phyloP scores from a whole-genome alignment of 2,888 invertebrate species.

The Dicranocentrus wangi region DNA sequence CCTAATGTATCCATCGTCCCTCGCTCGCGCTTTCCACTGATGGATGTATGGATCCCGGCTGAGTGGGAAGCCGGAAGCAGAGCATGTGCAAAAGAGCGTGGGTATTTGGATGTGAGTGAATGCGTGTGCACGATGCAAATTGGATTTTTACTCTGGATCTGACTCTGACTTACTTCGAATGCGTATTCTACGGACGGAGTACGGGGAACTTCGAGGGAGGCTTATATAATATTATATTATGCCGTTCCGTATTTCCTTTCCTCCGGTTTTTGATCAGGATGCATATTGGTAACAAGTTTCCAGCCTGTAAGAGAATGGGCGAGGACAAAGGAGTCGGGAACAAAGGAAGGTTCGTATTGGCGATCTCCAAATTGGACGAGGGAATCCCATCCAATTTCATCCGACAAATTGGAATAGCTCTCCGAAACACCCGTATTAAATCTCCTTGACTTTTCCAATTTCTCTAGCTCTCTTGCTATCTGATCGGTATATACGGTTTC shows the following conservation, averaged over 20 bases:
- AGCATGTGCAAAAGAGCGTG: slow-evolving; percentile 49
- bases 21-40: background rate
- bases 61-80: slow-evolving; percentile 50
- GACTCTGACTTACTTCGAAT: no score
- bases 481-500: no score
- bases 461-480: no score
- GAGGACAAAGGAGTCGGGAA: slow-evolving; percentile 57
- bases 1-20: slow-evolving; percentile 23
- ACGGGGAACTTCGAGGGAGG: no score
- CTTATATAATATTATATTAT: background rate
- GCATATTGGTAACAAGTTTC: slow-evolving; percentile 26
- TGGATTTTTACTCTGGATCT: slow-evolving; percentile 48
- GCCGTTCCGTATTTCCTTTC: slow-evolving; percentile 5
- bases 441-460: slow-evolving; percentile 44
- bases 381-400: slow-evolving; percentile 64
- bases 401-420: slow-evolving; percentile 63
- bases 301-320: slow-evolving; percentile 45
- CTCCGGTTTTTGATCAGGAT: slow-evolving; percentile 32
- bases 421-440: slow-evolving; percentile 58
- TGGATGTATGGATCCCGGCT: background rate
- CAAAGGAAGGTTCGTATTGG: slow-evolving; percentile 59
- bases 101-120: background rate
- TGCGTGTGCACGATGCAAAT: slow-evolving; percentile 50
- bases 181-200: slow-evolving; percentile 4
- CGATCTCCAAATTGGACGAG: slow-evolving; percentile 56